Percentiles rank a stretch among this genome's conserved stretches.
phyloP scores from a whole-genome alignment of 1,140 invertebrate species.

The Apis mellifera region DNA sequence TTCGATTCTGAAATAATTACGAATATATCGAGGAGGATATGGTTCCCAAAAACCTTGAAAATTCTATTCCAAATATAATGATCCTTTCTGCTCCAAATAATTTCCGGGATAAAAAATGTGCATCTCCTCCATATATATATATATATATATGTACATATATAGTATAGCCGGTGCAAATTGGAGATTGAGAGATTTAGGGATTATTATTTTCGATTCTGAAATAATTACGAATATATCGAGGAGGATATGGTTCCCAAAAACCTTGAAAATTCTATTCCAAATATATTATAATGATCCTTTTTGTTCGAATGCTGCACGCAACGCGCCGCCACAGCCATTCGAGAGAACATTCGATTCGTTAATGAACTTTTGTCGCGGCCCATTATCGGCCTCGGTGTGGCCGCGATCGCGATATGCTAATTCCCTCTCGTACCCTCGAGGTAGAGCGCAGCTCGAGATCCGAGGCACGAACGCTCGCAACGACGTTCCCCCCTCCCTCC shows the following conservation, averaged over 20 bases:
- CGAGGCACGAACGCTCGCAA: constrained; percentile 5
- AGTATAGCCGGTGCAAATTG: constrained; percentile 1
- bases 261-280: no score
- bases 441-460: no score
- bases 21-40: no score
- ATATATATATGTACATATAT: not conserved
- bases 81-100: no score
- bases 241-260: no score
- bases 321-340: constrained; percentile 6
- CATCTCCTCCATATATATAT: no score
- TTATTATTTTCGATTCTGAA: not conserved
- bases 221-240: no score
- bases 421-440: constrained; percentile 9
- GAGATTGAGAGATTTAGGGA: no score
- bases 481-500: not conserved
- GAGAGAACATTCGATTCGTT: constrained; percentile 30
- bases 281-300: no score
- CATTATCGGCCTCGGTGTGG: constrained; percentile 24
- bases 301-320: constrained; percentile 25
- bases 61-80: no score
- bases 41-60: no score
- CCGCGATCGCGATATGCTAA: constrained; percentile 44
- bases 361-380: constrained; percentile 47
- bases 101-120: constrained; percentile 13
- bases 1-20: no score